Evolutionary conservation across 2,113 vertebrate species (phyloP), one percentile per base, ranked within the genome.

Genomic region (Leucopsar rothschildi): DNA sequence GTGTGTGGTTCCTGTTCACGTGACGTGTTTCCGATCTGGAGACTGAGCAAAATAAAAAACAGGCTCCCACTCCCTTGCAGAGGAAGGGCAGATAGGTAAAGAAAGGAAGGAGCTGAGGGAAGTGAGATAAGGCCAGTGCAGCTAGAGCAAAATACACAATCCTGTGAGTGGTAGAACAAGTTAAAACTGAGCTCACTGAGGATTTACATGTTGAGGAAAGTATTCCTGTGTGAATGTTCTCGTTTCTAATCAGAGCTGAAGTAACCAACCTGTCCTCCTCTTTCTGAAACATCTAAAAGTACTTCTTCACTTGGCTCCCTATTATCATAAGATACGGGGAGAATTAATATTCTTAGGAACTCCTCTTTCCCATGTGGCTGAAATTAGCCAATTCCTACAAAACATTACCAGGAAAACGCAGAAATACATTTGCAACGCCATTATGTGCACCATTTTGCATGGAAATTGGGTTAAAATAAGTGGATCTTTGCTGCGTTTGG

Each of bases 31-130:
- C 86, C 2, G 0, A 8, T 8, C 31, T 61, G 42, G 45, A 66
- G 15, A 45, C 27, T 50, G 10, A 85, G 42, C 10, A 39, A 91
- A 92, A 82, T 65, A 79, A 85, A 72, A 31, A 75, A 7, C 23
- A n/a, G 42, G 40, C 4, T 27, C 21, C 44, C 7, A 10, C 11
- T 57, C 21, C 29, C 45, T 40, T 45, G 39, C 29, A 82, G 39
- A 80, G 55, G 47, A 88, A 82, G 27, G 39, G 27, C 42, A 94
- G 83, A 71, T 59, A 92, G 71, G 50, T 76, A 82, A 85, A 91
- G 39, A 87, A 88, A 91, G 79, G 59, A 86, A 91, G 82, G 78
- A 89, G 59, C 49, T 85, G 82, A 92, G 55, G 75, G 82, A 89
- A 93, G 56, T 69, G 61, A 89, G 88, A 87, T 86, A 90, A 87